Evolutionary conservation across 2,888 invertebrate species (phyloP).

Genomic region (Aromia moschata): DNA sequence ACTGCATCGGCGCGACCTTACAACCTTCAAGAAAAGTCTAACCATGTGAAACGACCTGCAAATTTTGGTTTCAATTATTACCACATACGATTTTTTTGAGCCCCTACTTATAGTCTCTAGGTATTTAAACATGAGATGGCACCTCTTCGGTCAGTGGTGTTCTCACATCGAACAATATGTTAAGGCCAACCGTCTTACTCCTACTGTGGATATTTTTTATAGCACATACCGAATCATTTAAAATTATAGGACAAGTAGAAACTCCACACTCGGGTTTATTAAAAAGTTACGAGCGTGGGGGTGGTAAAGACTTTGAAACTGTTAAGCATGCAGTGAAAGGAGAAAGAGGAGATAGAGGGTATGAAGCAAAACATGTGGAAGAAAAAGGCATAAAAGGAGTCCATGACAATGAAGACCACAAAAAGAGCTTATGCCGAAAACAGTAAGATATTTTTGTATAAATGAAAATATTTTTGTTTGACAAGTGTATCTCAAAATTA

Average conservation of each 20-base stretch:
- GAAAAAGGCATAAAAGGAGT: conserved; percentile 76
- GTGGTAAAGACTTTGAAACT: conserved; percentile 23
- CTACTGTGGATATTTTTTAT: not conserved
- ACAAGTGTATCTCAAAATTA: too few relatives aligned
- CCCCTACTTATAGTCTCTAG: conserved; percentile 12
- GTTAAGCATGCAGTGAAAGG: conserved; percentile 56
- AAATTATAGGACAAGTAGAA: conserved; percentile 14
- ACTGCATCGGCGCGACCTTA: conserved; percentile 16
- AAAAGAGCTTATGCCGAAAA: conserved; percentile 72
- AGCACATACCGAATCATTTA: too few relatives aligned
- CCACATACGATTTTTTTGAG: conserved; percentile 12
- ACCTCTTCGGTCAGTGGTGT: not conserved
- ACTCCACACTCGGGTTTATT: conserved; percentile 5
- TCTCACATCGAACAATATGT: not conserved
- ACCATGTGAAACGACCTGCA: conserved; percentile 9
- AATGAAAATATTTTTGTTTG: too few relatives aligned
- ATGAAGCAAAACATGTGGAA: conserved; percentile 75
- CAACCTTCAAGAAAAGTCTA: conserved; percentile 20
- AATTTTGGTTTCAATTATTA: conserved; percentile 24
- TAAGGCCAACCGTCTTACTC: not conserved
- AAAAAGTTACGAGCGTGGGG: conserved; percentile 19
- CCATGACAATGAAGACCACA: conserved; percentile 75
- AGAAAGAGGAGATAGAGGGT: conserved; percentile 74
- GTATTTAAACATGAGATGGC: conserved; percentile 9
- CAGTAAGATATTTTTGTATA: too few relatives aligned